Base-by-base conservation (phyloP, 2,797 vertebrate genomes). In the Macropus fuliginosus region DNA sequence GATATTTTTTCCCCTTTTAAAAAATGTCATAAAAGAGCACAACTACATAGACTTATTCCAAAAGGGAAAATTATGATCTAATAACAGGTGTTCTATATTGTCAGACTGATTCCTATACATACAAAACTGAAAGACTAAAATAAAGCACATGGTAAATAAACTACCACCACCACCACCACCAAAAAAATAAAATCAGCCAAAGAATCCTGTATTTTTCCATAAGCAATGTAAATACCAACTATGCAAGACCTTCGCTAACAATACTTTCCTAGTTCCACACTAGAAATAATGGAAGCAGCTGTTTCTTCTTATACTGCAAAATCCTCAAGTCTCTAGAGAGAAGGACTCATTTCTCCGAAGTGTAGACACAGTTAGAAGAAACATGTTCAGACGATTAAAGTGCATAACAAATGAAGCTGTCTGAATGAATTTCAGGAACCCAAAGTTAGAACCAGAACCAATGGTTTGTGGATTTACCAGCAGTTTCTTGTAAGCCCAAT, bases 401-500 rank as follows among this genome's bases (percentile, higher is more conserved):
- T 28, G 57, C 28, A 9, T 46, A 29, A 27, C 50, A 92, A 74
- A 93, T 13, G 90, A 93, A 90, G 56, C 91, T 90, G 66, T 94
- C 52, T 92, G 40, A 96, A 96, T 56, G 94, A 94, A 93, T 95
- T 93, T 97, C 90, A 95, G 55, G 55, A 54, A 89, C 97, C 18
- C 95, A 92, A 0, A 94, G n/a, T 12, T 95, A 34, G 66, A 92
- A 91, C 10, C 92, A 55, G 90, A 91, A 55, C 55, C 66, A 50
- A 5, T 2, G 66, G 21, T 59, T 54, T 54, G 90, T 34, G 46
- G 46, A 89, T 56, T 56, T 56, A 89, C 21, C 62, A 40, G 93
- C 52, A 21, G 31, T 96, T 95, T 92, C 91, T 89, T 92, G 13
- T 59, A 93, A 94, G 92, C 89, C 95, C 89, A 95, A 0, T 91